These are phyloP conservation scores for Hippasteria phrygiana DNA, from an alignment of 53 echinoderm and acorn worm species.

Conservation along the genomic window DNA sequence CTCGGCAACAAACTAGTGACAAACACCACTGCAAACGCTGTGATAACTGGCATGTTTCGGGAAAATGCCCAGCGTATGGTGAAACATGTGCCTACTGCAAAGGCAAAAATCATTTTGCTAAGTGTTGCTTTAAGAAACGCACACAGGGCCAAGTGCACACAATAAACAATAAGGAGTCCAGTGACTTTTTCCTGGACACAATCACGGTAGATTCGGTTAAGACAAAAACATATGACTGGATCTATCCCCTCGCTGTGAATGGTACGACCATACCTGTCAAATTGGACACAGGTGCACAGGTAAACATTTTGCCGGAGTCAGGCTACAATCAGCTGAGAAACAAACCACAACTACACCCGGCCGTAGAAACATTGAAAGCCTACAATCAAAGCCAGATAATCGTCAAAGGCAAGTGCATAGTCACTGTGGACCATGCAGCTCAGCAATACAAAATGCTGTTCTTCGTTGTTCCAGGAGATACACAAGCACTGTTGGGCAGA, in stretches of 20 bases:
- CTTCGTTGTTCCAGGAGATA: slow-evolving; percentile 19
- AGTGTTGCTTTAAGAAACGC: slow-evolving; percentile 24
- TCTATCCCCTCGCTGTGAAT: slow-evolving; percentile 19
- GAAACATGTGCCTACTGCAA: slow-evolving; percentile 25
- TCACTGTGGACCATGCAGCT: slow-evolving; percentile 15
- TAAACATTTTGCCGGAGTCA: slow-evolving; percentile 32
- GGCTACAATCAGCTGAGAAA: slow-evolving; percentile 6
- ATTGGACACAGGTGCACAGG: slow-evolving; percentile 5
- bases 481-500: slow-evolving; percentile 32
- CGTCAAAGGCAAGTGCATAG: slow-evolving; percentile 35
- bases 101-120: slow-evolving; percentile 35
- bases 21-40: slow-evolving; percentile 36
- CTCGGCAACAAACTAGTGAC: slow-evolving; percentile 8
- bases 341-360: slow-evolving; percentile 8
- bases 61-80: slow-evolving; percentile 41
- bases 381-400: slow-evolving; percentile 37
- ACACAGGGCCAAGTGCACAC: slow-evolving; percentile 3
- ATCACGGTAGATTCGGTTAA: slow-evolving; percentile 19
- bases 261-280: slow-evolving; percentile 15
- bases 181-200: slow-evolving; percentile 1
- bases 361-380: slow-evolving; percentile 16
- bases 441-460: slow-evolving; percentile 26
- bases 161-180: neutral
- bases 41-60: slow-evolving; percentile 19
- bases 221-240: slow-evolving; percentile 17